Base-by-base conservation (phyloP, 2,888 invertebrate species). In the Macrosoma leucophasiata region DNA sequence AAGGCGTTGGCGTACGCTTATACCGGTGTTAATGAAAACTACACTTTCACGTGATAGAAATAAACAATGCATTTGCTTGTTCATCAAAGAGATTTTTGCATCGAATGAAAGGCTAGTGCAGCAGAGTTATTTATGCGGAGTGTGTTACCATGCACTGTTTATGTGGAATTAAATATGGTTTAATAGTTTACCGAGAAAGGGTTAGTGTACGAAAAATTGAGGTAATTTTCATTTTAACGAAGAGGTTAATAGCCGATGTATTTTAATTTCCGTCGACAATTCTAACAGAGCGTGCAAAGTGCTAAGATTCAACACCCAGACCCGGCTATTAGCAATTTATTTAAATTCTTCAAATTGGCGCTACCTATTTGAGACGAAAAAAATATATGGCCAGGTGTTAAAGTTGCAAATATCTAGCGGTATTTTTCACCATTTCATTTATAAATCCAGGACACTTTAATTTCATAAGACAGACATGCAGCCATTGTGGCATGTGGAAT, bases 91-190 rank as follows among this genome's bases (percentile, higher is more conserved):
- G 43, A 52, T 60, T 61, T 67, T 61, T 55, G 62, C 58, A 58
- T 54, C 44, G 52, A 62, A 62, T 54, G 56, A 62, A 71, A 68
- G 61, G 49, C 52, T 54, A 55, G 55, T 53, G 48, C 57, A 56
- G 52, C 56, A 51, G 53, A 55, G 61, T 60, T 65, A 66, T 72
- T 76, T 70, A 71, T 71, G 69, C 62, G 53, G 58, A 64, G 69
- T 66, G 72, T 66, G 70, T 70, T 70, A 66, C 66, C 55, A 55
- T 73, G 68, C 70, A 67, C 60, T 66, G 65, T 74, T 77, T 74
- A 76, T 69, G 65, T 61, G 64, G 66, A 76, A 73, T 77, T 75
- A 75, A 76, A 74, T 74, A 69, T 71, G 67, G 68, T 73, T 74
- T 75, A 76, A 76, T 74, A 75, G 76, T 74, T 75, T 71, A 73